phyloP scores from a whole-genome alignment of 1,140 invertebrate species.

The Calephelis nemesis region DNA sequence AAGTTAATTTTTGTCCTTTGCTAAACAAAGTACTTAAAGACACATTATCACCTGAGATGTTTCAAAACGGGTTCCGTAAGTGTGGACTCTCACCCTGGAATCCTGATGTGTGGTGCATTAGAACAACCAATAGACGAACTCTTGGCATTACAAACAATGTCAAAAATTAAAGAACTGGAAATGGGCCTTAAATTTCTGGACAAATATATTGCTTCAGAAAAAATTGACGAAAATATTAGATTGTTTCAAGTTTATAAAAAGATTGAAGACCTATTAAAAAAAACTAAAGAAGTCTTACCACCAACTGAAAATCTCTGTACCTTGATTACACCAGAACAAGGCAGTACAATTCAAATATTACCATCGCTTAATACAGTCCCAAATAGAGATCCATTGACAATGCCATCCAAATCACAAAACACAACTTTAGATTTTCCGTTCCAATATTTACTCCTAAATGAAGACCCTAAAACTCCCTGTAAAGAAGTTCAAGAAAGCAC shows the following conservation, averaged over 20 bases:
- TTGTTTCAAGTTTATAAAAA: constrained; percentile 15
- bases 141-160: constrained; percentile 9
- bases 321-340: constrained; percentile 16
- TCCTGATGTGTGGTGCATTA: constrained; percentile 5
- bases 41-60: constrained; percentile 22
- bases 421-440: constrained; percentile 11
- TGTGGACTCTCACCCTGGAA: constrained; percentile 7
- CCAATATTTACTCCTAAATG: constrained; percentile 15
- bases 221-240: constrained; percentile 7
- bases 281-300: constrained; percentile 17
- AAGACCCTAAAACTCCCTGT: constrained; percentile 13
- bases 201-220: constrained; percentile 18
- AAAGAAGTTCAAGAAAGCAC: constrained; percentile 16
- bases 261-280: constrained; percentile 7
- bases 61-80: constrained; percentile 20
- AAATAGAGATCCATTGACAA: constrained; percentile 3
- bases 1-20: constrained; percentile 26
- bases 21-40: constrained; percentile 24
- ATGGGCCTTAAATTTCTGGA: constrained; percentile 16
- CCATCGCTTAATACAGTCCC: constrained; percentile 1
- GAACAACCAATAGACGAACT: constrained; percentile 13
- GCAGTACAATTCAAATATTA: constrained; percentile 14
- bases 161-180: constrained; percentile 18
- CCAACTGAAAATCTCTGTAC: constrained; percentile 10
- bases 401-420: constrained; percentile 3